These are phyloP conservation scores for Coenonympha arcania DNA, from an alignment of 2,888 invertebrate species.

Conservation along the genomic window DNA sequence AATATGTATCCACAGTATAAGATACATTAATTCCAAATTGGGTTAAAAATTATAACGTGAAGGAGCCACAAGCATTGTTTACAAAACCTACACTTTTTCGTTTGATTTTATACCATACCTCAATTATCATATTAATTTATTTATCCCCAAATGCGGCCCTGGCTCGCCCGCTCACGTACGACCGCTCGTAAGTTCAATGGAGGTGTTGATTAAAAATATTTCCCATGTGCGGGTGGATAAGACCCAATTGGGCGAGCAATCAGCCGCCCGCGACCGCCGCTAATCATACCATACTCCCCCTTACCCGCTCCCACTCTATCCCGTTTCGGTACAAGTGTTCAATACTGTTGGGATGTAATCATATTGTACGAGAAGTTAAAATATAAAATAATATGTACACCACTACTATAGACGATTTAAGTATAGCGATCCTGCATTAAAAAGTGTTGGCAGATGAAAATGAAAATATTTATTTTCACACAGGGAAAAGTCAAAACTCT, in stretches of 20 bases:
- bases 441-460: no score
- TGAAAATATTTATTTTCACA: no score
- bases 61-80: no score
- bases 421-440: no score
- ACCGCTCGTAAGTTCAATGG: slow-evolving; percentile 76
- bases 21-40: no score
- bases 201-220: slow-evolving; percentile 77
- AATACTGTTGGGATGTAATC: not conserved
- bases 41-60: no score
- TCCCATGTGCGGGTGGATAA: slow-evolving; percentile 75
- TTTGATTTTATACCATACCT: no score
- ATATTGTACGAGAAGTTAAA: not conserved
- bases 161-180: slow-evolving; percentile 66
- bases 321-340: slow-evolving; percentile 3
- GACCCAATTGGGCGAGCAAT: slow-evolving; percentile 75
- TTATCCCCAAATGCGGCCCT: slow-evolving; percentile 47
- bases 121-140: slow-evolving; percentile 20
- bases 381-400: no score
- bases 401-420: no score
- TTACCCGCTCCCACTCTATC: slow-evolving; percentile 36
- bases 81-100: no score
- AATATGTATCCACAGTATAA: no score
- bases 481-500: no score
- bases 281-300: slow-evolving; percentile 58
- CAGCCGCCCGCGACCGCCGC: slow-evolving; percentile 60